A percentile compares a stretch with the other conserved stretches of the same genome.
Evolutionary conservation across 2,888 invertebrate species (phyloP).

Genomic region (Latrodectus hesperus): DNA sequence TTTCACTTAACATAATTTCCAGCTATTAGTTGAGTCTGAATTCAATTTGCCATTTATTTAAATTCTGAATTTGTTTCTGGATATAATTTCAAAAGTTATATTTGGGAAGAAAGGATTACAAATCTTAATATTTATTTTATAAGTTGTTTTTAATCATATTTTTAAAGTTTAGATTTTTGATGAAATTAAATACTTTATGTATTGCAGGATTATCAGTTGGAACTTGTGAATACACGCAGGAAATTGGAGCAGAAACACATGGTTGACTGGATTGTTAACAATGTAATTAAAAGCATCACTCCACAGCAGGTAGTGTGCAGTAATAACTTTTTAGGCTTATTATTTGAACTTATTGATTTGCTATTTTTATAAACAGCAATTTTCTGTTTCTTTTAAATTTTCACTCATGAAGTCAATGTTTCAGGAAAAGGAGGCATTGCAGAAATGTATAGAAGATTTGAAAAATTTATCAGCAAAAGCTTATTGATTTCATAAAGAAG

Average conservation of each 20-base stretch:
- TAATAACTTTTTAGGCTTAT: no score
- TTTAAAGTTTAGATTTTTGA: no score
- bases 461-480: constrained; percentile 80
- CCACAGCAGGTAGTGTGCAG: constrained; percentile 82
- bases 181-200: background rate
- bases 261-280: constrained; percentile 92
- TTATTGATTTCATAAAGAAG: background rate
- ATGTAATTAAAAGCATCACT: constrained; percentile 90
- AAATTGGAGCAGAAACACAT: constrained; percentile 93
- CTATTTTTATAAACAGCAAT: background rate
- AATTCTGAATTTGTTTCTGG: no score
- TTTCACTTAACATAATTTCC: no score
- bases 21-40: no score
- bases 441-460: constrained; percentile 91
- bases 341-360: background rate
- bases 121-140: no score
- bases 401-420: constrained; percentile 54
- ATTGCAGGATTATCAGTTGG: constrained; percentile 89
- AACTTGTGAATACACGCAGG: constrained; percentile 86
- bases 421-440: constrained; percentile 88
- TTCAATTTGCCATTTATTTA: no score
- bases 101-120: no score
- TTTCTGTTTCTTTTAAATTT: constrained; percentile 1
- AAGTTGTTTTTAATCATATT: no score
- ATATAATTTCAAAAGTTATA: no score